Base-by-base conservation (phyloP, 35 echinoderm and acorn worm species). In the Anneissia japonica region DNA sequence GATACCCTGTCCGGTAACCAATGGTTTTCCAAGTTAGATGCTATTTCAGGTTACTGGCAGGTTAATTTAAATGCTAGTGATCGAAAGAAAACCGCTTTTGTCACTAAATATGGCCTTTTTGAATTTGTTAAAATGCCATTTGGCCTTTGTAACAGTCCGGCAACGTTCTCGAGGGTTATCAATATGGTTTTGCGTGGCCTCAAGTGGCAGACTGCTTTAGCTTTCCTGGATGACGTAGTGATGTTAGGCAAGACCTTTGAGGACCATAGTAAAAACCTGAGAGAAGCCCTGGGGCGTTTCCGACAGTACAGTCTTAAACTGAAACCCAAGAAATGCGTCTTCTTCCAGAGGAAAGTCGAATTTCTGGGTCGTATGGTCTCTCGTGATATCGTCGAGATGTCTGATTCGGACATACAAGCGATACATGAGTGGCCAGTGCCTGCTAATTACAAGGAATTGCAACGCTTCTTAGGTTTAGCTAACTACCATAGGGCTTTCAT, bases 81-180 rank as follows among this genome's bases (percentile, higher is more conserved):
- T 36, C 75, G 84, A 76, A 36, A 84, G 33, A 90, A 91, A 34
- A 80, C 90, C 3, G 90, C 90, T 3, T 91, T 91, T 46, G 34
- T 79, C 0, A 56, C 46, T 26, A 32, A 30, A 31, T 37, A 26
- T 0, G 89, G 88, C 34, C 35, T 91, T 0, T 91, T 77, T 33
- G 12, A 87, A 12, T 93, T 89, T 64, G 79, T 78, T 7, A 79
- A 75, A 3, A 93, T 93, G 91, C 91, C 91, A 3, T 93, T 93
- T 84, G 91, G 86, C 9, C 43, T 93, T 21, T 89, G 81, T n/a
- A 93, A 93, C 32, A 74, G 86, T 32, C 86, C 91, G 26, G 91
- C 91, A 10, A 93, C 86, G 7, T 93, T 93, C 46, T 84, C 84
- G 33, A 31, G 86, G 35, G n/a, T 93, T 28, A 93, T 93, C 86